Evolutionary conservation across 2,113 vertebrate species (phyloP).

Genomic region (Acinonyx jubatus): DNA sequence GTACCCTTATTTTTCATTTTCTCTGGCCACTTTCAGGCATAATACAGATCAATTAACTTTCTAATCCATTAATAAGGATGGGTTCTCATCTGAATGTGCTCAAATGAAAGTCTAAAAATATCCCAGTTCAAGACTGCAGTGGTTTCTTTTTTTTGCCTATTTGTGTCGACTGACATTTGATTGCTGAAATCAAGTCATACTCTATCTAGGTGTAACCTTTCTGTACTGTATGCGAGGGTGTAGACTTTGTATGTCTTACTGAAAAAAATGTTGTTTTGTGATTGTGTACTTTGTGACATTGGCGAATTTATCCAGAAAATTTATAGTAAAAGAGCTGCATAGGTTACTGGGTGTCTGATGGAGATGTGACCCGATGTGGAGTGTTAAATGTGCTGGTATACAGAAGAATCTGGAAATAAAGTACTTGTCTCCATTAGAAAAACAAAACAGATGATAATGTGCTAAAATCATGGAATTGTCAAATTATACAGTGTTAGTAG

Average conservation of each 20-base stretch:
- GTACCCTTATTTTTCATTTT: conserved; percentile 38
- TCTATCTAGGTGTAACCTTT: neutral
- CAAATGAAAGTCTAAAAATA: conserved; percentile 65
- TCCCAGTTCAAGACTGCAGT: conserved; percentile 32
- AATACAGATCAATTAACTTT: conserved; percentile 62
- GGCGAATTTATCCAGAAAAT: neutral
- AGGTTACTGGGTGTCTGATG: neutral
- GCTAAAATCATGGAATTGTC: conserved; percentile 3
- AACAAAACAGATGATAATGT: conserved; percentile 23
- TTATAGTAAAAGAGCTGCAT: neutral
- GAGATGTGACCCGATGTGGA: neutral
- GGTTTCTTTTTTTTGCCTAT: conserved; percentile 20
- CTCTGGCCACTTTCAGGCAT: conserved; percentile 6
- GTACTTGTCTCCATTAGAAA: neutral
- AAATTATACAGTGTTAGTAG: conserved; percentile 17
- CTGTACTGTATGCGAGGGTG: neutral
- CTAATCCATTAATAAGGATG: conserved; percentile 56
- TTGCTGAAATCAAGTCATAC: neutral
- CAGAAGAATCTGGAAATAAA: neutral
- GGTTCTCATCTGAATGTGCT: conserved; percentile 53
- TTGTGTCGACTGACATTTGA: conserved; percentile 61
- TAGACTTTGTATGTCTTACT: conserved; percentile 36
- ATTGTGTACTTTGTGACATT: neutral
- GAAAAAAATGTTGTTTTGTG: neutral
- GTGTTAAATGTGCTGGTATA: neutral